Evolutionary conservation across 2,888 invertebrate species (phyloP).

Genomic region (Conomelus anceps): DNA sequence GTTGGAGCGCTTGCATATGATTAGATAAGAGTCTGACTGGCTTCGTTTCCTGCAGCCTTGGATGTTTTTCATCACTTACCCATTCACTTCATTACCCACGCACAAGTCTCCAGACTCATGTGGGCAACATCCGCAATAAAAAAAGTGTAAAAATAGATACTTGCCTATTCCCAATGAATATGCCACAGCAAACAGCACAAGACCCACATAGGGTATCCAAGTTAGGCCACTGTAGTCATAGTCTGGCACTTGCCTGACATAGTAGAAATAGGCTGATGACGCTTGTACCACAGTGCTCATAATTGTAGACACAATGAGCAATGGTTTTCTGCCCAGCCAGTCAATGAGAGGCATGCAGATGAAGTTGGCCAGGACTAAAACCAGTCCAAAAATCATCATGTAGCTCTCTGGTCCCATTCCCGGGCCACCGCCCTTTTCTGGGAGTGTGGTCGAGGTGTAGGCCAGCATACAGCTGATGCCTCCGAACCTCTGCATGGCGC

Average conservation of each 20-base stretch:
- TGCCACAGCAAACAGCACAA: not conserved
- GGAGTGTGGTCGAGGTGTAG: conserved; percentile 31
- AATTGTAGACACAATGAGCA: conserved; percentile 26
- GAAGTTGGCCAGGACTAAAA: conserved; percentile 28
- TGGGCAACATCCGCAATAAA: not conserved
- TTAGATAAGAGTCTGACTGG: too few relatives aligned
- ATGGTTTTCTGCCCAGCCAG: conserved; percentile 28
- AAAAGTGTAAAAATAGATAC: not conserved
- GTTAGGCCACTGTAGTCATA: not conserved
- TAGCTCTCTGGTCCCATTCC: conserved; percentile 18
- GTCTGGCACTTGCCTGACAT: not conserved
- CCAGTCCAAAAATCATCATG: conserved; percentile 31
- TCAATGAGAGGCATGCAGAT: conserved; percentile 30
- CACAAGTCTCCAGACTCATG: too few relatives aligned
- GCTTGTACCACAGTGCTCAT: not conserved
- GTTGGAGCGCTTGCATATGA: too few relatives aligned
- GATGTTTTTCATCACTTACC: too few relatives aligned
- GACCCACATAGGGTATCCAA: not conserved
- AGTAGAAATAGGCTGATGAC: not conserved
- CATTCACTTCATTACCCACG: too few relatives aligned
- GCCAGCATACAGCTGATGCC: conserved; percentile 33
- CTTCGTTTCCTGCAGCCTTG: too few relatives aligned
- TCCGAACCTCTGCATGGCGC: conserved; percentile 29
- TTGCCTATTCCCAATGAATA: conserved; percentile 12
- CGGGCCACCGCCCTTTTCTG: conserved; percentile 25